Evolutionary conservation across 2,113 vertebrate genomes (phyloP), one percentile per base, ranked within the genome.

Genomic region (Eptesicus fuscus): DNA sequence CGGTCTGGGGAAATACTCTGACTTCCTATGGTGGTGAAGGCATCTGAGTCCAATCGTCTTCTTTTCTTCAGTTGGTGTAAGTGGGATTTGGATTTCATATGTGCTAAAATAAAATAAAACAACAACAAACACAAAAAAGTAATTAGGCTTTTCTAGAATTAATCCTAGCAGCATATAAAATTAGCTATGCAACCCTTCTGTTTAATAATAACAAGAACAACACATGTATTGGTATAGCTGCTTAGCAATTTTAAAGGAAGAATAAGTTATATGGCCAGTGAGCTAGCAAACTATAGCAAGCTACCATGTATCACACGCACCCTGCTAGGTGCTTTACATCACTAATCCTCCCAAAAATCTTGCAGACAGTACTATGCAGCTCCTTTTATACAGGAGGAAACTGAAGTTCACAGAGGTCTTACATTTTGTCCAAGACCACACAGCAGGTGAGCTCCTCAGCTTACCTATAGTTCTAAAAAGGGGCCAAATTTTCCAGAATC

Each of bases 1-100:
- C 42, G 2, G 85, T 70, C 93, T 77, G 67, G 82, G 37, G 79
- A 88, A 90, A 78, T 2, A 49, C 49, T 84, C 8, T 59, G 94
- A 78, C 30, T 83, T 92, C 83, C 78, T 32, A 47, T 4, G 13
- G 93, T 67, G 63, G 25, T 42, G 32, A 79, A 0, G 9, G 97
- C 87, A 17, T 88, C 77, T 0, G 74, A 94, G 30, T 99, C 98
- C n/a, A 95, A 91, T 97, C 97, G 99, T 96, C 97, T 98, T 94
- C 97, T 99, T 97, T 99, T 99, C 98, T 97, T 99, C 94, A 99
- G 95, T 9, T 99, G 99, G 97, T 98, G 95, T 97, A 98, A 98
- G 96, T 99, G 99, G 95, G 99, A 99, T 97, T 99, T 99, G 93
- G 99, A 99, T 37, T 99, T 99, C 10, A 98, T 98, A 98, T 99